Percentiles rank a stretch among this genome's conserved stretches.
phyloP scores from a whole-genome alignment of 2,888 invertebrate species.

The Digitonthophagus gazella region DNA sequence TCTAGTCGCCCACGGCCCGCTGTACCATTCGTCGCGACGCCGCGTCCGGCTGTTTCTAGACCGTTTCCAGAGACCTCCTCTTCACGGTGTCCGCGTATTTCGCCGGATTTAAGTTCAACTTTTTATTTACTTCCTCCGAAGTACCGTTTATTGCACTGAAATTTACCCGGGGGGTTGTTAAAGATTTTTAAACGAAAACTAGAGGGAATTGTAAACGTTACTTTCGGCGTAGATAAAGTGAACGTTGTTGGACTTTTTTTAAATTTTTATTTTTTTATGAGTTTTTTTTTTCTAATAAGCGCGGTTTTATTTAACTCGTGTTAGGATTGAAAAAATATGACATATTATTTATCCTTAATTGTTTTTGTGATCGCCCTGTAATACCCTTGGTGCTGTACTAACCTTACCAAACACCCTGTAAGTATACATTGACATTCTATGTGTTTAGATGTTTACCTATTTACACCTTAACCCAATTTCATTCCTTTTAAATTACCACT shows the following conservation, averaged over 20 bases:
- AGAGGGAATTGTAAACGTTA: too few species aligned
- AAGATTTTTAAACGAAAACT: too few species aligned
- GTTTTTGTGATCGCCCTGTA: not conserved
- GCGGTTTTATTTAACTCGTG: not conserved
- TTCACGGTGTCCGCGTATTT: not conserved
- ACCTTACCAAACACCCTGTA: not conserved
- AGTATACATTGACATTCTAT: not conserved
- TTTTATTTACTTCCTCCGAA: too few species aligned
- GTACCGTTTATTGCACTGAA: too few species aligned
- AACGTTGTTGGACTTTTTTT: too few species aligned
- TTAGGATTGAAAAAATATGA: not conserved
- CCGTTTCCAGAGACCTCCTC: not conserved
- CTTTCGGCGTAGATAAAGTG: too few species aligned
- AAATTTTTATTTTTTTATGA: too few species aligned
- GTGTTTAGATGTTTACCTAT: too few species aligned
- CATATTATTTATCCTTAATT: not conserved
- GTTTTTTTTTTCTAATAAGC: too few species aligned
- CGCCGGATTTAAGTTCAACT: not conserved
- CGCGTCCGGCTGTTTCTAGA: slow-evolving; percentile 33
- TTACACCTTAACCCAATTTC: too few species aligned
- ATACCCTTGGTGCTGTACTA: not conserved
- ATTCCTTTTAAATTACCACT: too few species aligned
- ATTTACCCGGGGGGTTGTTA: too few species aligned
- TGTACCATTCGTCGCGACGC: slow-evolving; percentile 33
- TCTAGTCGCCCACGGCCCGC: slow-evolving; percentile 42